Conservation (phyloP, 2,113 vertebrate species). For the Dascyllus trimaculatus region DNA sequence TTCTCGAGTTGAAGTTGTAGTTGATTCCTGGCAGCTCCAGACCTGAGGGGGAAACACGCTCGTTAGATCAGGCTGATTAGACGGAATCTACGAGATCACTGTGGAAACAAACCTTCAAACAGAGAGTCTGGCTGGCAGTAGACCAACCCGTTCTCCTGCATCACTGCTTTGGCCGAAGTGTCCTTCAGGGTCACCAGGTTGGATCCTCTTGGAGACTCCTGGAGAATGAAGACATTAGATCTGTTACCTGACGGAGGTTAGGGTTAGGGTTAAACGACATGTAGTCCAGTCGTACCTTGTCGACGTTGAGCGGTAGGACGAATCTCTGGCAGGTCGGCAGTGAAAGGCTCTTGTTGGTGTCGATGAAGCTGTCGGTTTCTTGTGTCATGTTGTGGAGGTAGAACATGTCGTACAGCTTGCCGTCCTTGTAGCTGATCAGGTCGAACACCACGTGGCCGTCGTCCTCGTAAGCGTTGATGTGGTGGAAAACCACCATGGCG, state of each 20-base stretch:
- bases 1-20: conserved; percentile 89
- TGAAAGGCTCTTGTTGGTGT: conserved; percentile 48
- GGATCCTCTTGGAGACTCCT: conserved; percentile 85
- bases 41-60: conserved; percentile 76
- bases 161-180: conserved; percentile 86
- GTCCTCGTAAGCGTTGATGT: conserved; percentile 93
- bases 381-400: conserved; percentile 87
- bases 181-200: conserved; percentile 87
- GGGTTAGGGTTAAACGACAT: not conserved
- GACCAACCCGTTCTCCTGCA: conserved; percentile 87
- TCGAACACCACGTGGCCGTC: conserved; percentile 90
- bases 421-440: conserved; percentile 88
- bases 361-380: conserved; percentile 61
- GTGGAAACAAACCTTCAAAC: conserved; percentile 83
- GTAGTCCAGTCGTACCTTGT: conserved; percentile 81
- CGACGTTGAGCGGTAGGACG: conserved; percentile 84
- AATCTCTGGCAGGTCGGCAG: conserved; percentile 61
- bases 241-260: not conserved
- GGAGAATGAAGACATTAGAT: not conserved
- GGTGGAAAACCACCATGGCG: conserved; percentile 92
- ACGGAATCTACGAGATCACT: not conserved
- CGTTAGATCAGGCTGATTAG: not conserved
- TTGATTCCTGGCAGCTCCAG: conserved; percentile 94
- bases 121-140: conserved; percentile 88
- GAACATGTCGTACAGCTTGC: conserved; percentile 92